A percentile compares a stretch with the other conserved stretches of the same genome.
Evolutionary conservation across 2,888 invertebrate genomes (phyloP).

Genomic region (Lycophotia porphyrea): DNA sequence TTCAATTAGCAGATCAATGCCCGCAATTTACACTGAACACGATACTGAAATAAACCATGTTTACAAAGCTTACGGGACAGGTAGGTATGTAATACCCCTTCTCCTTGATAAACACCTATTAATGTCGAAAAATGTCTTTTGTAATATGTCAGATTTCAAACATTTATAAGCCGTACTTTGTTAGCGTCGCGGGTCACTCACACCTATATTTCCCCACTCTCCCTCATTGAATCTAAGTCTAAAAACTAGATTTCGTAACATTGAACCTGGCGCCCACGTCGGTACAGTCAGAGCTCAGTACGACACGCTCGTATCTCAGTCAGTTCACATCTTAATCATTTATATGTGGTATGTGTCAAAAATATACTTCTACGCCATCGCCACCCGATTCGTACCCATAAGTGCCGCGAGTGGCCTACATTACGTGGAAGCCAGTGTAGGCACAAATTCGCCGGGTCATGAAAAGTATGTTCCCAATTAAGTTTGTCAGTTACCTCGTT

Average conservation of each 20-base stretch:
- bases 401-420: conserved; percentile 23
- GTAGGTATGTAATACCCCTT: background rate
- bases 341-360: conserved; percentile 17
- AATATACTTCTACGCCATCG: conserved; percentile 8
- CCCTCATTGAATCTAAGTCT: background rate
- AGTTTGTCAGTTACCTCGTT: conserved; percentile 42
- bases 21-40: background rate
- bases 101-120: background rate
- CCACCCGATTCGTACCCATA: background rate
- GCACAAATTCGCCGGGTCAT: conserved; percentile 20
- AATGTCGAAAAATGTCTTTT: background rate
- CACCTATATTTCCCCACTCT: too few species aligned
- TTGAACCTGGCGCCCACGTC: background rate
- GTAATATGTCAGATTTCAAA: background rate
- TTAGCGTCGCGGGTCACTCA: background rate
- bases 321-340: conserved; percentile 31
- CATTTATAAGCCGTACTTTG: background rate
- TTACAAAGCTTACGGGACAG: background rate
- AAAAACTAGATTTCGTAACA: background rate
- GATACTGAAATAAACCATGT: background rate
- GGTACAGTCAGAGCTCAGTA: background rate
- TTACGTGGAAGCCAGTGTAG: background rate
- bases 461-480: conserved; percentile 37
- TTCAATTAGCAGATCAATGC: background rate
- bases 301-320: conserved; percentile 9